A percentile compares a stretch with the other conserved stretches of the same genome.
Conservation (phyloP, 92 coral and sea anemone genomes). For the Umimayanthus chanpuru region DNA sequence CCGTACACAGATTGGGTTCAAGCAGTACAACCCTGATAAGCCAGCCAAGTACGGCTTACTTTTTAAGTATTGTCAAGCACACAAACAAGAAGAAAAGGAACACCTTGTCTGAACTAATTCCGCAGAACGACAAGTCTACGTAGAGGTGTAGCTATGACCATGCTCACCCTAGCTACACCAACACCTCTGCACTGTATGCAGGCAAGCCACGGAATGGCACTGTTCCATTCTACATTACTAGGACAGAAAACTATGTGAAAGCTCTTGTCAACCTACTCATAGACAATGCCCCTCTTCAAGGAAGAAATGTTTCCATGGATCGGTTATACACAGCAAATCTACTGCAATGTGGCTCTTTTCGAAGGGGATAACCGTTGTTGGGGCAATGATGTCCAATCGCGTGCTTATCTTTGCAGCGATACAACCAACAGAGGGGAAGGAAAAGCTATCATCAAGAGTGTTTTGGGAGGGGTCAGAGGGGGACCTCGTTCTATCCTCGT, state of each 20-base stretch:
- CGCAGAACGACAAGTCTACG: neutral
- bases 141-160: too few relatives aligned
- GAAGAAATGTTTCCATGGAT: too few relatives aligned
- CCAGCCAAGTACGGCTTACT: conserved; percentile 27
- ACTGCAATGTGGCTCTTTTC: too few relatives aligned
- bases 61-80: neutral
- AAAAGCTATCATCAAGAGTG: too few relatives aligned
- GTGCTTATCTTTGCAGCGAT: too few relatives aligned
- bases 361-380: too few relatives aligned
- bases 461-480: neutral
- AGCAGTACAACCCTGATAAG: conserved; percentile 10
- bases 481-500: conserved; percentile 18
- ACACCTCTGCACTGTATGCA: neutral
- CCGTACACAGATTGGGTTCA: neutral
- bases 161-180: neutral
- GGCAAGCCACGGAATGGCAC: neutral
- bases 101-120: neutral
- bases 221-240: neutral
- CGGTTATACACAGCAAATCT: too few relatives aligned
- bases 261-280: neutral
- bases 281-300: too few relatives aligned
- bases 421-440: too few relatives aligned
- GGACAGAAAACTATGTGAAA: neutral
- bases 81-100: conserved; percentile 23
- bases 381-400: too few relatives aligned